Conservation (phyloP, 1,140 invertebrate species). For the Drosophila mojavensis region DNA sequence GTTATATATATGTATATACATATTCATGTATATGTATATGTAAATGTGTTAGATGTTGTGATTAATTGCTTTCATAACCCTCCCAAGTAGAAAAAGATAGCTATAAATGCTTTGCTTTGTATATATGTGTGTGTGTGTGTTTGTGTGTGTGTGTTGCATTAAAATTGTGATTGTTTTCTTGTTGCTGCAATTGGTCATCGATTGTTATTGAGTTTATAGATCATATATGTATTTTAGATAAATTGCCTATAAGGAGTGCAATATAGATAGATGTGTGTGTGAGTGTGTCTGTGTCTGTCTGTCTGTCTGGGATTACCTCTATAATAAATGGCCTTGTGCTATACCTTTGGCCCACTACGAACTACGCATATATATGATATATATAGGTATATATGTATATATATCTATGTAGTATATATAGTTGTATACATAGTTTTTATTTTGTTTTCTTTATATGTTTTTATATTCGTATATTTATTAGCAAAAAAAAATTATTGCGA, state of each 20-base stretch:
- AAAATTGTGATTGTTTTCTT: constrained; percentile 38
- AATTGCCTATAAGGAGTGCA: background rate
- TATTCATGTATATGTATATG: constrained; percentile 44
- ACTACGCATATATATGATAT: constrained; percentile 32
- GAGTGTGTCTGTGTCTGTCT: background rate
- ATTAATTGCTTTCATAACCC: constrained; percentile 34
- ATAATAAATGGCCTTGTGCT: constrained; percentile 23
- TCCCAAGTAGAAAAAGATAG: constrained; percentile 49
- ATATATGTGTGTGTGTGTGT: background rate
- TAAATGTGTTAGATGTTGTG: constrained; percentile 39
- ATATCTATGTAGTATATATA: constrained; percentile 34
- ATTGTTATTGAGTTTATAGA: constrained; percentile 11
- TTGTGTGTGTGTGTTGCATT: constrained; percentile 3
- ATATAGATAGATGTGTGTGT: background rate
- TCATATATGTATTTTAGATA: constrained; percentile 20
- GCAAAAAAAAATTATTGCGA: constrained; percentile 42
- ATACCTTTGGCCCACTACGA: constrained; percentile 30
- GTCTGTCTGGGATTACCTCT: constrained; percentile 12
- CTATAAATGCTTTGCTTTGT: constrained; percentile 40
- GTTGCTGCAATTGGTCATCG: constrained; percentile 36
- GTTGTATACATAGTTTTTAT: constrained; percentile 38
- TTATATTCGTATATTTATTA: constrained; percentile 64
- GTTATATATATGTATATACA: constrained; percentile 46
- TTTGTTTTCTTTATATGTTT: constrained; percentile 38
- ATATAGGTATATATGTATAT: constrained; percentile 29